These are phyloP conservation scores for Jacana jacana DNA, from an alignment of 2,113 vertebrate genomes.

Conservation along the genomic window DNA sequence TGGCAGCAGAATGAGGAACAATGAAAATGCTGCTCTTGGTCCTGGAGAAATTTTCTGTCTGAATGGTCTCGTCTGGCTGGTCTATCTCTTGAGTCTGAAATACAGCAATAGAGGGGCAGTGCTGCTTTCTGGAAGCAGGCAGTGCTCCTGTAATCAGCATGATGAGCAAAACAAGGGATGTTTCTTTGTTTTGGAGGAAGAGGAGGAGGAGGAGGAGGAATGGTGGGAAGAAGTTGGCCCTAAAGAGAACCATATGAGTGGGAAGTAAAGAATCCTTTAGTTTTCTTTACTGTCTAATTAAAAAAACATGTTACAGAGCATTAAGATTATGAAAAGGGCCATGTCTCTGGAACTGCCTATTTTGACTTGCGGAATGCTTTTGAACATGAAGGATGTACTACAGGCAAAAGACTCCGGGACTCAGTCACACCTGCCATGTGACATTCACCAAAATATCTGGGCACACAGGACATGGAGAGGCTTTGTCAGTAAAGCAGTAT, in stretches of 20 bases:
- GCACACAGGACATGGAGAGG: background rate
- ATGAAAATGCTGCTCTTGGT: background rate
- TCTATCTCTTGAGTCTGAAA: background rate
- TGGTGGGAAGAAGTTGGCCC: background rate
- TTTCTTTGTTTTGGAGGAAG: background rate
- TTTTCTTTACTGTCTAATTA: background rate
- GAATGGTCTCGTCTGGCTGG: background rate
- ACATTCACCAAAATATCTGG: background rate
- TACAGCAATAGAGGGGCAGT: fast-evolving
- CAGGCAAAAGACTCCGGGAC: background rate
- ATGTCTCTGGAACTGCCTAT: background rate
- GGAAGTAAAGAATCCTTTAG: background rate
- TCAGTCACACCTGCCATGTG: fast-evolving
- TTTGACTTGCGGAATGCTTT: background rate
- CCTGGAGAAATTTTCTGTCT: background rate
- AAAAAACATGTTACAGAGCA: background rate
- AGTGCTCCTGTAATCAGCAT: fast-evolving
- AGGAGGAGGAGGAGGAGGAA: background rate
- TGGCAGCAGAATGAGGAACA: background rate
- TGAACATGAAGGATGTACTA: background rate
- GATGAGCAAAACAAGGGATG: background rate
- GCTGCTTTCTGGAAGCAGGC: background rate
- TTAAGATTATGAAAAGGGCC: background rate
- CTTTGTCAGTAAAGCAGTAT: background rate
- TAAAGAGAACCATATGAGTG: background rate